A percentile compares a stretch with the other conserved stretches of the same genome.
Evolutionary conservation across 2,888 invertebrate genomes (phyloP).

Genomic region (Villa cingulata): DNA sequence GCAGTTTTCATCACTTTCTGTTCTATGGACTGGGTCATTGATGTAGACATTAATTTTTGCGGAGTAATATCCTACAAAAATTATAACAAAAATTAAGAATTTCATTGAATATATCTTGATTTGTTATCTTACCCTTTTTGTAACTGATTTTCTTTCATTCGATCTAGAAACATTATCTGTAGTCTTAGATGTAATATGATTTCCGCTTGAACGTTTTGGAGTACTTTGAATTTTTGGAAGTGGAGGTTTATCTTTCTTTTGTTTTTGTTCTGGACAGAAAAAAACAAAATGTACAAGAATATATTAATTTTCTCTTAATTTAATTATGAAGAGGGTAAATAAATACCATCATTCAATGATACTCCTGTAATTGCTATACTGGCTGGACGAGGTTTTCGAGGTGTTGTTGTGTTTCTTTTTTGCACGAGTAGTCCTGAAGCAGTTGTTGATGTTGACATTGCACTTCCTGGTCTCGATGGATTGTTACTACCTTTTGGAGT

Average conservation of each 20-base stretch:
- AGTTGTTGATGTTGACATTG: slow-evolving; percentile 62
- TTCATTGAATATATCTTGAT: no score
- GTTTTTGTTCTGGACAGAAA: slow-evolving; percentile 19
- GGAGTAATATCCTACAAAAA: slow-evolving; percentile 1
- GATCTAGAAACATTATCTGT: slow-evolving; percentile 11
- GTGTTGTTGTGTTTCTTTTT: slow-evolving; percentile 45
- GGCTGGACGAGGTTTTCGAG: slow-evolving; percentile 61
- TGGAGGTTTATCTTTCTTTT: slow-evolving; percentile 39
- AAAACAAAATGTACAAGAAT: slow-evolving; percentile 5
- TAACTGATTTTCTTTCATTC: slow-evolving; percentile 25
- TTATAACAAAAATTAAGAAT: slow-evolving; percentile 2
- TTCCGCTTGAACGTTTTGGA: slow-evolving; percentile 32
- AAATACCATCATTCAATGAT: slow-evolving; percentile 40
- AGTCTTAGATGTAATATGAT: slow-evolving; percentile 32
- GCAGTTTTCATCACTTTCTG: neutral
- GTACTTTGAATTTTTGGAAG: slow-evolving; percentile 36
- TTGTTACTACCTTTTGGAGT: slow-evolving; percentile 48
- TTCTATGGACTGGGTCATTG: slow-evolving; percentile 5
- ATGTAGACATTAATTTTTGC: neutral
- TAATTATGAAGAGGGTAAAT: no score
- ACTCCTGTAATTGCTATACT: slow-evolving; percentile 78
- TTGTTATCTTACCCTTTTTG: slow-evolving; percentile 23
- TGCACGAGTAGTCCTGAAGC: slow-evolving; percentile 45
- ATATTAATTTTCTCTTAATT: no score
- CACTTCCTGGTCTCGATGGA: slow-evolving; percentile 74